Conservation (phyloP, 2,888 invertebrate genomes). For the Meteorus colon region DNA sequence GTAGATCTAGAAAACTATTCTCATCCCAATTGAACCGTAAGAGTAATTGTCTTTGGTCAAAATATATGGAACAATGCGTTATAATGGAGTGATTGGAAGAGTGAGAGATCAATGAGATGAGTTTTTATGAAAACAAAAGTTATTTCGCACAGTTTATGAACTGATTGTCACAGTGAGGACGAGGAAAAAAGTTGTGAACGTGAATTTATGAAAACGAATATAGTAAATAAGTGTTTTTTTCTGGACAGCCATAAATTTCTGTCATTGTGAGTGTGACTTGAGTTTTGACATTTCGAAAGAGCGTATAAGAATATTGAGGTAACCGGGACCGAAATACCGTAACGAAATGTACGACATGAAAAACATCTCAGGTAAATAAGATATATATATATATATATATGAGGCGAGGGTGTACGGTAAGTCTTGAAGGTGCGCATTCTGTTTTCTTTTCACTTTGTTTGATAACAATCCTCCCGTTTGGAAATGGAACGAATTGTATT, state of each 20-base stretch:
- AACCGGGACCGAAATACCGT: conserved; percentile 16
- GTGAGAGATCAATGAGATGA: too few relatives aligned
- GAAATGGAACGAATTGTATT: conserved; percentile 68
- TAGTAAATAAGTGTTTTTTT: conserved; percentile 34
- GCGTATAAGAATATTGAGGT: conserved; percentile 30
- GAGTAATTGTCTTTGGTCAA: too few relatives aligned
- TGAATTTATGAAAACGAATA: neutral
- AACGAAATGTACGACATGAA: conserved; percentile 40
- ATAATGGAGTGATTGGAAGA: too few relatives aligned
- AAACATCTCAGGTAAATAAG: conserved; percentile 47
- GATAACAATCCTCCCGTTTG: conserved; percentile 60
- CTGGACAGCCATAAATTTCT: conserved; percentile 41
- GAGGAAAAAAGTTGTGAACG: conserved; percentile 20
- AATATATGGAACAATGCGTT: too few relatives aligned
- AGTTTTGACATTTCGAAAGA: conserved; percentile 45
- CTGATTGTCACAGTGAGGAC: neutral
- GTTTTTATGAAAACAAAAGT: neutral
- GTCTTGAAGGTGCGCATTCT: conserved; percentile 35
- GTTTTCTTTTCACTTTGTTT: conserved; percentile 49
- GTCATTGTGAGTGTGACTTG: conserved; percentile 43
- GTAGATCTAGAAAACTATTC: too few relatives aligned
- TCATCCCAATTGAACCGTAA: too few relatives aligned
- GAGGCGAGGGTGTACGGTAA: conserved; percentile 22
- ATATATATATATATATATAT: conserved; percentile 31
- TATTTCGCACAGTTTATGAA: neutral